These are phyloP conservation scores for Rhodinocichla rosea DNA, from an alignment of 2,113 vertebrate genomes.

Conservation along the genomic window DNA sequence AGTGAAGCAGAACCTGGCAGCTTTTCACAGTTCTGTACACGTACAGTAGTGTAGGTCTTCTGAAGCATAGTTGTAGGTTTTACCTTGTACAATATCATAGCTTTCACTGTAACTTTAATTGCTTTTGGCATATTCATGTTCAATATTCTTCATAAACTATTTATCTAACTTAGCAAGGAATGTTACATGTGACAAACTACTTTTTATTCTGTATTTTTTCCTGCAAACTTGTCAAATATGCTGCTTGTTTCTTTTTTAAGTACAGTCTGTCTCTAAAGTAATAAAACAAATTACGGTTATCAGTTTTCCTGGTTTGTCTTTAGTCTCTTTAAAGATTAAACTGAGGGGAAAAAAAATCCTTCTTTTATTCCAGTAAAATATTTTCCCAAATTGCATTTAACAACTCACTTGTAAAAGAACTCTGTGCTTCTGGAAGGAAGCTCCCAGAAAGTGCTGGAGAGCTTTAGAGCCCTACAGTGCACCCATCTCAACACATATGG, in stretches of 20 bases:
- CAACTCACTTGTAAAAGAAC: background rate
- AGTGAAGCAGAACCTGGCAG: constrained; percentile 55
- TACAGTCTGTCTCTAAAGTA: background rate
- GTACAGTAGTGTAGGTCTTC: background rate
- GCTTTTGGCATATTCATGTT: constrained; percentile 6
- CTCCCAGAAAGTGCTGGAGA: background rate
- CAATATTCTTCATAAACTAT: constrained; percentile 6
- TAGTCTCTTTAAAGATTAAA: background rate
- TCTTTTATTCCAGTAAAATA: background rate
- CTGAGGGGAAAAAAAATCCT: background rate
- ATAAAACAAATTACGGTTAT: background rate
- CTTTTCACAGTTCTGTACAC: background rate
- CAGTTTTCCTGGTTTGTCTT: background rate
- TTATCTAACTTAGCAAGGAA: constrained; percentile 24
- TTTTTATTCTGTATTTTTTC: background rate
- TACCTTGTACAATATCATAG: background rate
- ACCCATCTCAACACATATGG: background rate
- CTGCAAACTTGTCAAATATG: background rate
- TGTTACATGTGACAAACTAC: background rate
- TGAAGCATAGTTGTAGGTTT: background rate
- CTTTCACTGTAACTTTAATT: constrained; percentile 7
- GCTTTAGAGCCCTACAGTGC: background rate
- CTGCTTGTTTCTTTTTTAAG: background rate
- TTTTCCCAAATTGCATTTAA: background rate
- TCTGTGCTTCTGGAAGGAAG: background rate